A percentile compares a stretch with the other conserved stretches of the same genome.
Conservation (phyloP, 1,140 invertebrate species). For the Polypedilum vanderplanki region DNA sequence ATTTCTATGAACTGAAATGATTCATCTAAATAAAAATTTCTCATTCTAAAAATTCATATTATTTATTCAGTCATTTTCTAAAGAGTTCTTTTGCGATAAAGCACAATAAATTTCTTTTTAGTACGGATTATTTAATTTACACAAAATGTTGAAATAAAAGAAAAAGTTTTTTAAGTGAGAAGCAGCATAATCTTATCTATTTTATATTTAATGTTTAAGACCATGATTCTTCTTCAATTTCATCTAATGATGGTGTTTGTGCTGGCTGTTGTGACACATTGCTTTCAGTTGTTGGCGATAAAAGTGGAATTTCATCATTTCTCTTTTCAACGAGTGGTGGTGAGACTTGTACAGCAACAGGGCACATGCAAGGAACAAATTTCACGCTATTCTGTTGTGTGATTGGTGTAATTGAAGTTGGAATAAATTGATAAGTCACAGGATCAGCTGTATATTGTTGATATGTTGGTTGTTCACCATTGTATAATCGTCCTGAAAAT, state of each 20-base stretch:
- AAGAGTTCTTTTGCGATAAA: background rate
- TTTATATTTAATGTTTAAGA: background rate
- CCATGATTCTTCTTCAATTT: background rate
- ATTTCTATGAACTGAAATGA: background rate
- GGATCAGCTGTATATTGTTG: background rate
- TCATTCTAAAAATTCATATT: background rate
- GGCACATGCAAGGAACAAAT: conserved; percentile 18
- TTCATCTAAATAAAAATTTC: background rate
- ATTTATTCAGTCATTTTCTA: background rate
- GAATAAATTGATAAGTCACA: conserved; percentile 16
- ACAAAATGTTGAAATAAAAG: too few relatives aligned
- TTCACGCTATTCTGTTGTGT: conserved; percentile 22
- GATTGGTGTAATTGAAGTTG: background rate
- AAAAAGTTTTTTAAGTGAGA: too few relatives aligned
- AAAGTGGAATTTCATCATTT: background rate
- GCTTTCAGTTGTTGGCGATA: background rate
- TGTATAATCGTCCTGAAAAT: background rate
- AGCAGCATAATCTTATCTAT: too few relatives aligned
- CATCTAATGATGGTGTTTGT: background rate
- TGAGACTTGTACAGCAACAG: background rate
- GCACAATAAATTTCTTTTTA: background rate
- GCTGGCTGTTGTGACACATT: background rate
- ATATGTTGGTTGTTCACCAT: background rate
- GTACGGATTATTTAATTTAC: background rate
- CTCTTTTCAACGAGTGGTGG: background rate